phyloP scores from a whole-genome alignment of 2,888 invertebrate genomes.

The Lycophotia porphyrea region DNA sequence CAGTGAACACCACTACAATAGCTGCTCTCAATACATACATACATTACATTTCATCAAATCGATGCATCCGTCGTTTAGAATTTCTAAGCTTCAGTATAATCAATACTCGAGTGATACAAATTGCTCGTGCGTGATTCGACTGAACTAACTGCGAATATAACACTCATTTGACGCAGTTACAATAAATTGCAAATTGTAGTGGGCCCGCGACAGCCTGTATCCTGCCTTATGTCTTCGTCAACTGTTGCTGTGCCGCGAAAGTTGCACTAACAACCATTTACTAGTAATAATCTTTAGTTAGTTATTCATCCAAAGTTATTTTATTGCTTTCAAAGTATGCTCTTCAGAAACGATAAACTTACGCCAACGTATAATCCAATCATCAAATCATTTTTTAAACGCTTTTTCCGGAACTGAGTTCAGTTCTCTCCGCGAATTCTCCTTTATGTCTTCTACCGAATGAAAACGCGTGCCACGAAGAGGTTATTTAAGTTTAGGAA shows the following conservation, averaged over 20 bases:
- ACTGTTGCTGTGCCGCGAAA: constrained; percentile 15
- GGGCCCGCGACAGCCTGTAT: constrained; percentile 2
- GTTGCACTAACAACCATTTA: constrained; percentile 17
- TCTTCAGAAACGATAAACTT: too few relatives aligned
- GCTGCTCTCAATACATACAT: constrained; percentile 42
- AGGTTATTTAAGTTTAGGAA: too few relatives aligned
- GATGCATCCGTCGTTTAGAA: constrained; percentile 62
- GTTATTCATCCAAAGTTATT: too few relatives aligned
- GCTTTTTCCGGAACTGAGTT: too few relatives aligned
- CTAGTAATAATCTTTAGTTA: too few relatives aligned
- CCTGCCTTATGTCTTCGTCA: constrained; percentile 8
- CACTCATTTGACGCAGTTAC: constrained; percentile 38
- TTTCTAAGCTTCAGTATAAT: constrained; percentile 51
- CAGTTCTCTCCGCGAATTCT: too few relatives aligned
- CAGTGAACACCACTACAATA: constrained; percentile 17
- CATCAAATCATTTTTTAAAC: too few relatives aligned
- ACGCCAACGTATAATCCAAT: too few relatives aligned
- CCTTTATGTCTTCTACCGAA: too few relatives aligned
- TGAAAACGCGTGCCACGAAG: too few relatives aligned
- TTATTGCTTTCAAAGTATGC: too few relatives aligned
- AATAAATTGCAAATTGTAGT: constrained; percentile 36
- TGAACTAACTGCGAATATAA: constrained; percentile 53
- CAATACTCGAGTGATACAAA: constrained; percentile 63
- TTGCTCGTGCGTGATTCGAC: constrained; percentile 60
- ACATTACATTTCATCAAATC: constrained; percentile 54